These are phyloP conservation scores for Hippopotamyrus pictus DNA, from an alignment of 2,797 vertebrate genomes.

Conservation along the genomic window DNA sequence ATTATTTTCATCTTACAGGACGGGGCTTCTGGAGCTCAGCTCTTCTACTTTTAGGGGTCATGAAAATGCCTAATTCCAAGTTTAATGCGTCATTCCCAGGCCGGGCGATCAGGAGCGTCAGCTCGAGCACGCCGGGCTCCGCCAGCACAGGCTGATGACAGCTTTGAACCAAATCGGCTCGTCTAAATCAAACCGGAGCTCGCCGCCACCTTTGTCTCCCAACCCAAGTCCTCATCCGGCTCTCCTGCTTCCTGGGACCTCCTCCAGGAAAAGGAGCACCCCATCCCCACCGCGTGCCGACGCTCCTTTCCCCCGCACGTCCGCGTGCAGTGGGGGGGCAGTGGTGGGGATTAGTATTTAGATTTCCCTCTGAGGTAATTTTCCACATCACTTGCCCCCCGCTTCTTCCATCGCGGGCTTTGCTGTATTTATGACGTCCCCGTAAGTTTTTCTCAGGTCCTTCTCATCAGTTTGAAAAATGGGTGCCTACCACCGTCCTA, in stretches of 20 bases:
- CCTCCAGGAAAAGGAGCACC: neutral
- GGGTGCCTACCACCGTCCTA: neutral
- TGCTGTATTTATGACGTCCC: conserved; percentile 12
- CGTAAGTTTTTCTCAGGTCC: neutral
- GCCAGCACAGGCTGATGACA: neutral
- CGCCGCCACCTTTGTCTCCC: neutral
- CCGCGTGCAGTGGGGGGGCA: neutral
- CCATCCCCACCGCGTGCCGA: neutral
- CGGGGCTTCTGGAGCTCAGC: neutral
- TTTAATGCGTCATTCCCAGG: neutral
- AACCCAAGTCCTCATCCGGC: neutral
- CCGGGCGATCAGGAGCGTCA: neutral
- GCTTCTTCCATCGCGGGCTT: neutral
- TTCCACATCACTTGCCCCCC: conserved; percentile 25
- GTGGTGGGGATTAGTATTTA: conserved; percentile 26
- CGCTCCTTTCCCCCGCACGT: neutral
- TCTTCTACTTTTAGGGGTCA: conserved; percentile 3
- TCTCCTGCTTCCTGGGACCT: neutral
- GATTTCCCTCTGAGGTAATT: conserved; percentile 26
- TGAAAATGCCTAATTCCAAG: neutral
- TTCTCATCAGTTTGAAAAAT: conserved; percentile 25
- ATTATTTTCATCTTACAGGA: neutral
- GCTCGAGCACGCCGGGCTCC: neutral
- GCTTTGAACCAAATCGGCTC: neutral
- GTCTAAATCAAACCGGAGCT: neutral